These are phyloP conservation scores for Dryobates pubescens DNA, from an alignment of 2,797 vertebrate species.

Conservation along the genomic window DNA sequence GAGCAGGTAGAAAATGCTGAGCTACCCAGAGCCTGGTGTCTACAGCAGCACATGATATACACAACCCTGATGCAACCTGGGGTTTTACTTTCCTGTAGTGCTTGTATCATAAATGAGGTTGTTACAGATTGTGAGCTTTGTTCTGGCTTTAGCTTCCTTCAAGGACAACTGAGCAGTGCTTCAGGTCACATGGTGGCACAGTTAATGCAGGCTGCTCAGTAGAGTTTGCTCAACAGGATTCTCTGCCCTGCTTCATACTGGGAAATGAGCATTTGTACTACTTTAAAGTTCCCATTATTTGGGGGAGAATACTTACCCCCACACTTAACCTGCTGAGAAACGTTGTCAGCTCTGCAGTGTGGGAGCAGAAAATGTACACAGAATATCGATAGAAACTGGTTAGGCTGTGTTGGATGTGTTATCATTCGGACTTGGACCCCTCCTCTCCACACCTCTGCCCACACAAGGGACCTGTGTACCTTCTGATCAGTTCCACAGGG, in stretches of 20 bases:
- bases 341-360: background rate
- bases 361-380: background rate
- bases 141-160: background rate
- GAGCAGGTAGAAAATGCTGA: background rate
- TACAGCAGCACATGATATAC: background rate
- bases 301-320: background rate
- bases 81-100: background rate
- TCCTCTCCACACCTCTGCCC: background rate
- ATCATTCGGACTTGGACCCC: background rate
- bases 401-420: background rate
- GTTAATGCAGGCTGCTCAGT: background rate
- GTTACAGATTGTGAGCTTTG: background rate
- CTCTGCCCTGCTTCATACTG: background rate
- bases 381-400: background rate
- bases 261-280: background rate
- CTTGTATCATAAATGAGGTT: background rate
- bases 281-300: background rate
- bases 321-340: background rate
- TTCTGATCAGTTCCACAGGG: background rate
- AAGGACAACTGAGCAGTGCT: background rate
- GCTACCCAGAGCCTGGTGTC: background rate
- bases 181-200: rapidly evolving
- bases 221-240: background rate
- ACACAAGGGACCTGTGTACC: background rate
- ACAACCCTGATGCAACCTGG: background rate